phyloP scores from a whole-genome alignment of 2,797 vertebrate genomes.

The Antrozous pallidus region DNA sequence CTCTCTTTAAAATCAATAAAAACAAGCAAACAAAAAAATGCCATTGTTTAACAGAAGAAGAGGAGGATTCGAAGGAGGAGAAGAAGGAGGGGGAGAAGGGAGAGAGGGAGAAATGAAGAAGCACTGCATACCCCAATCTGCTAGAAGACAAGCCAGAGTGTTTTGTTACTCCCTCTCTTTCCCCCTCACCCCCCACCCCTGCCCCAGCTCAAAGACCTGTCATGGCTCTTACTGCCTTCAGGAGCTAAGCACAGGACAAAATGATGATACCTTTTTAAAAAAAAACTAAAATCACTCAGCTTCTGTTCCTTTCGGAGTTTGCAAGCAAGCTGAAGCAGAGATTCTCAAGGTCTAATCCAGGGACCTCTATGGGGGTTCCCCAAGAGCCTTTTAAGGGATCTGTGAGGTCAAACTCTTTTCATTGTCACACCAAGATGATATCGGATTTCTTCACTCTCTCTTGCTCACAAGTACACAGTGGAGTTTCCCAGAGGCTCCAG shows the following conservation, averaged over 20 bases:
- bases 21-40: not conserved
- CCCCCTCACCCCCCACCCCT: no score
- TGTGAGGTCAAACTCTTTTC: slow-evolving; percentile 1
- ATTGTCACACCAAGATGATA: not conserved
- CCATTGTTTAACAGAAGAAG: not conserved
- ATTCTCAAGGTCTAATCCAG: not conserved
- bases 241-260: not conserved
- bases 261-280: not conserved
- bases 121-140: no score
- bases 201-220: slow-evolving; percentile 13
- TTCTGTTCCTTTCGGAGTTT: not conserved
- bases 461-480: not conserved
- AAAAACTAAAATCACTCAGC: not conserved
- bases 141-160: not conserved
- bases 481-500: not conserved
- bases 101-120: not conserved
- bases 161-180: not conserved
- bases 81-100: no score
- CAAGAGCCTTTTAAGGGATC: not conserved
- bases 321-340: not conserved
- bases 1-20: not conserved
- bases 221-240: not conserved
- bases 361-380: not conserved
- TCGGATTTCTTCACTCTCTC: not conserved
- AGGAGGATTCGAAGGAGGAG: no score